Evolutionary conservation across 2,888 invertebrate genomes (phyloP).

Genomic region (Cephus sareptanus): DNA sequence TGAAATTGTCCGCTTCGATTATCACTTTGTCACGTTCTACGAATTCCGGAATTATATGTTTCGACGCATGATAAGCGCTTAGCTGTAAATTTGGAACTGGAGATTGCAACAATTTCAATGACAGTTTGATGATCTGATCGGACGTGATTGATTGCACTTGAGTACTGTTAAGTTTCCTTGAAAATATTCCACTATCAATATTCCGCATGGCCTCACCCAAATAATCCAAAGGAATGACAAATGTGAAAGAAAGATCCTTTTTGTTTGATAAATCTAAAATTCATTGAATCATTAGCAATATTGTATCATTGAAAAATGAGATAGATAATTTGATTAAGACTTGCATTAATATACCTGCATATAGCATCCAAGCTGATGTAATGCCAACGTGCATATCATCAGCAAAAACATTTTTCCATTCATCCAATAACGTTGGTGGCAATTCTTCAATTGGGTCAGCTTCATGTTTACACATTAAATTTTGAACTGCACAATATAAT

Average conservation of each 20-base stretch:
- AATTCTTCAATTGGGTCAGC: constrained; percentile 62
- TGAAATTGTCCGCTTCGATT: constrained; percentile 64
- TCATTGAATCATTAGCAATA: constrained; percentile 13
- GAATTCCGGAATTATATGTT: constrained; percentile 63
- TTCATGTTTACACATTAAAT: constrained; percentile 64
- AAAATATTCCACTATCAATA: constrained; percentile 46
- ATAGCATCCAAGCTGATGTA: constrained; percentile 68
- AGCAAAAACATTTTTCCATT: constrained; percentile 84
- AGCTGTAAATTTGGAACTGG: constrained; percentile 65
- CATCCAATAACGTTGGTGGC: constrained; percentile 67
- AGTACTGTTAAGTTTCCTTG: constrained; percentile 28
- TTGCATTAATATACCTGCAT: constrained; percentile 58
- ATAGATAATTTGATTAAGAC: not conserved
- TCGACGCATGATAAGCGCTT: constrained; percentile 67
- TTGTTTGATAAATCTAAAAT: constrained; percentile 45
- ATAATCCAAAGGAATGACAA: constrained; percentile 43
- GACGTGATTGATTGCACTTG: constrained; percentile 20
- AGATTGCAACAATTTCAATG: constrained; percentile 63
- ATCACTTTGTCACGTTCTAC: constrained; percentile 65
- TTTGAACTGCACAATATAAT: constrained; percentile 67
- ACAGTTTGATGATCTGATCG: constrained; percentile 55
- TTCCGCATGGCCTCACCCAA: constrained; percentile 53
- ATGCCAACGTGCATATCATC: constrained; percentile 71
- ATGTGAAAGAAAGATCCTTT: constrained; percentile 36
- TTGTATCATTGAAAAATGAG: not conserved